Evolutionary conservation across 1,140 invertebrate genomes (phyloP).

Genomic region (Maniola jurtina): DNA sequence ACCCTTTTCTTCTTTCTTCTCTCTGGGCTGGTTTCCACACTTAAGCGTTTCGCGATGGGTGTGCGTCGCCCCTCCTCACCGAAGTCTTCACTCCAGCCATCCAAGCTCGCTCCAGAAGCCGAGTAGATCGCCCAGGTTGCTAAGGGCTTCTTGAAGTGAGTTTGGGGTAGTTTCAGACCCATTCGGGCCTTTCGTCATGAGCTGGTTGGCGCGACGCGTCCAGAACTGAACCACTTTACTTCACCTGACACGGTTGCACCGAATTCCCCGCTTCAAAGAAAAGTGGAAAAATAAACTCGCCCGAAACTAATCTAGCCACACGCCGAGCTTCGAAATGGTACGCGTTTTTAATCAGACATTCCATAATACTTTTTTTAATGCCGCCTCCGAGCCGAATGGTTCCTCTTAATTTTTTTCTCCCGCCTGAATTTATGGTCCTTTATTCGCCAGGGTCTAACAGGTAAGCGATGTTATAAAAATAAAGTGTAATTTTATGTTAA

Average conservation of each 20-base stretch:
- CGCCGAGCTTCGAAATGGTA: slow-evolving; percentile 52
- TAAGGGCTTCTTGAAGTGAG: too few relatives aligned
- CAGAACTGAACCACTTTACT: slow-evolving; percentile 2
- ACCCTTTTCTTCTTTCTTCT: too few relatives aligned
- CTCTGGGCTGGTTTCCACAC: too few relatives aligned
- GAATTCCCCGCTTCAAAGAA: slow-evolving; percentile 40
- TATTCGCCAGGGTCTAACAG: slow-evolving; percentile 24
- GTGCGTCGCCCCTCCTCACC: too few relatives aligned
- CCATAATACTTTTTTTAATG: slow-evolving; percentile 56
- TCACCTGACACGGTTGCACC: slow-evolving; percentile 33
- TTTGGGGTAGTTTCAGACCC: not conserved
- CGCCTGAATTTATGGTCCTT: slow-evolving; percentile 32
- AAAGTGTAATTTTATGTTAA: not conserved
- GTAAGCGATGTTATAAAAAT: slow-evolving; percentile 25
- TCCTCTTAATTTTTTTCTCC: slow-evolving; percentile 50
- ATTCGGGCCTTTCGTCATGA: too few relatives aligned
- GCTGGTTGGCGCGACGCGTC: not conserved
- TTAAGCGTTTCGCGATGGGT: too few relatives aligned
- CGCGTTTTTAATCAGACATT: slow-evolving; percentile 71
- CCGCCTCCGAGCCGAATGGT: slow-evolving; percentile 33
- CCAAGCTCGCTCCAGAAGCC: too few relatives aligned
- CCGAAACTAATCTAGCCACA: slow-evolving; percentile 71
- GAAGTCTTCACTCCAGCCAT: too few relatives aligned
- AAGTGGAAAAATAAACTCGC: slow-evolving; percentile 52
- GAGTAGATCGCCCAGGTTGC: too few relatives aligned